Conservation (phyloP, 2,888 invertebrate genomes). For the Rutpela maculata region DNA sequence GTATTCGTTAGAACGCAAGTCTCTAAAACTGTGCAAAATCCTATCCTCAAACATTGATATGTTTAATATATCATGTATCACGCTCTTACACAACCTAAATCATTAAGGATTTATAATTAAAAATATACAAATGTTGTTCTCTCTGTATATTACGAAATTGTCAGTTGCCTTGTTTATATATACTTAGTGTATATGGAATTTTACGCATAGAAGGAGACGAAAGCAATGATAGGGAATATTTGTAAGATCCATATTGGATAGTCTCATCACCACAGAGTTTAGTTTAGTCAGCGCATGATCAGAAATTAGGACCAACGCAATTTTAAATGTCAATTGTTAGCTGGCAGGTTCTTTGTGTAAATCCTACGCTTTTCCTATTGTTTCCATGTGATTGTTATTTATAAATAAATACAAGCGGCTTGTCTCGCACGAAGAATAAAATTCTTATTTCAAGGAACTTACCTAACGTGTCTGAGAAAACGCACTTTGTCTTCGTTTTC, state of each 20-base stretch:
- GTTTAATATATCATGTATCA: too few species aligned
- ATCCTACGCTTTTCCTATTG: not conserved
- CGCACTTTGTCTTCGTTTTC: conserved; percentile 7
- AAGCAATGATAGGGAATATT: not conserved
- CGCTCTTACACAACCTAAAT: too few species aligned
- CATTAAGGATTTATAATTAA: too few species aligned
- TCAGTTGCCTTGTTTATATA: not conserved
- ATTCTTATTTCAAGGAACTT: conserved; percentile 3
- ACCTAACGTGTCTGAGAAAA: conserved; percentile 2
- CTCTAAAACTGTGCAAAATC: too few species aligned
- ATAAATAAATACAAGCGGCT: not conserved
- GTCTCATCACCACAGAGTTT: not conserved
- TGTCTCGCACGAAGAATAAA: not conserved
- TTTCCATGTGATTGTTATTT: not conserved
- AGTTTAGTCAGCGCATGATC: not conserved
- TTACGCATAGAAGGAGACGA: not conserved
- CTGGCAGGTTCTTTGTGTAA: not conserved
- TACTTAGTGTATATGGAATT: not conserved
- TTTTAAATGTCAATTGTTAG: not conserved
- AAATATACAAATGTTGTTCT: too few species aligned
- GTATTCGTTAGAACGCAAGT: too few species aligned
- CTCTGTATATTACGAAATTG: not conserved
- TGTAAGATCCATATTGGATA: conserved; percentile 15
- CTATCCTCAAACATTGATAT: too few species aligned
- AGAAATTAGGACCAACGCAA: not conserved